These are phyloP conservation scores for Drosophila ercepeae DNA, from an alignment of 1,140 invertebrate species.

Conservation along the genomic window DNA sequence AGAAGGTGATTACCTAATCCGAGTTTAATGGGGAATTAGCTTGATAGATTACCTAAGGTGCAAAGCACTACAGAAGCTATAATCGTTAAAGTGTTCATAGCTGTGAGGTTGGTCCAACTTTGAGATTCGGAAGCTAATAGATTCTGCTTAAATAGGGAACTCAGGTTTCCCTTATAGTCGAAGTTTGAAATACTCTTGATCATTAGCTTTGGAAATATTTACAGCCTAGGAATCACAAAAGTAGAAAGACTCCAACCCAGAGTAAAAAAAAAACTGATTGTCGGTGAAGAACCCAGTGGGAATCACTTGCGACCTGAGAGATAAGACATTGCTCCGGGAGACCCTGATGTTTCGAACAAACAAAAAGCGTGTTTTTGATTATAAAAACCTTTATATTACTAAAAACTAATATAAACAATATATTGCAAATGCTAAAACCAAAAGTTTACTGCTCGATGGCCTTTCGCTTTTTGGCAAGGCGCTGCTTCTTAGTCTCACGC, in stretches of 20 bases:
- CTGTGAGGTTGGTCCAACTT: conserved; percentile 4
- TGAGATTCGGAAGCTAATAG: conserved; percentile 3
- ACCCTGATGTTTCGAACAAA: conserved; percentile 4
- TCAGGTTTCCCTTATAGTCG: background rate
- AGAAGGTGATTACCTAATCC: background rate
- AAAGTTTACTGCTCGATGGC: conserved; percentile 27
- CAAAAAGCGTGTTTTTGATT: background rate
- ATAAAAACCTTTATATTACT: conserved; percentile 5
- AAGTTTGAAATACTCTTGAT: background rate
- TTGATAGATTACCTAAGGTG: conserved; percentile 62
- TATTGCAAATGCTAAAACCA: background rate
- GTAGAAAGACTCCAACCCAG: background rate
- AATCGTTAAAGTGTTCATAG: conserved; percentile 55
- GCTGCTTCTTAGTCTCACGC: conserved; percentile 32
- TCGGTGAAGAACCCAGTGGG: conserved; percentile 55
- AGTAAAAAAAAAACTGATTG: conserved; percentile 4
- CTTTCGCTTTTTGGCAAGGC: conserved; percentile 27
- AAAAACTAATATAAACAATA: conserved; percentile 11
- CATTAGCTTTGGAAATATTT: background rate
- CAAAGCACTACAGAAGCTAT: conserved; percentile 36
- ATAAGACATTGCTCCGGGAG: conserved; percentile 46
- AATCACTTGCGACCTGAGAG: conserved; percentile 44
- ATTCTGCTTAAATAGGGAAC: conserved; percentile 58
- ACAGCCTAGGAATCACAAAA: background rate
- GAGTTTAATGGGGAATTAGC: background rate